These are phyloP conservation scores for Polyodon spathula DNA, from an alignment of 2,113 vertebrate species.

Conservation along the genomic window DNA sequence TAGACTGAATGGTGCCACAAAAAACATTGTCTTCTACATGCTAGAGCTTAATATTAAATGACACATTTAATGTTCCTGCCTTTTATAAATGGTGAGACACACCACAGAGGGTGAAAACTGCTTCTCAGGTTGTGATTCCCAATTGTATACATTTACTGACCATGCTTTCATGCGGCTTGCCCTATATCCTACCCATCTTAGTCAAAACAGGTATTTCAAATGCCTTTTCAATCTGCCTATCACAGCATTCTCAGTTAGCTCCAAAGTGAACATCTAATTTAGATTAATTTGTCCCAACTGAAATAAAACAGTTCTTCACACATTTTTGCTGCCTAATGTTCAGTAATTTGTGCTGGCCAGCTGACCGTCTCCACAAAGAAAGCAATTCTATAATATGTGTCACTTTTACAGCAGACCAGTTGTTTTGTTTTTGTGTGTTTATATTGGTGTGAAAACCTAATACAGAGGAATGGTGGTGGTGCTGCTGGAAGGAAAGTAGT, in stretches of 20 bases:
- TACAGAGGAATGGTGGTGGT: too few relatives aligned
- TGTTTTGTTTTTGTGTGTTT: constrained; percentile 4
- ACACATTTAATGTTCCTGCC: not conserved
- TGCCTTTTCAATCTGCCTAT: too few relatives aligned
- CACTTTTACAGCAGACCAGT: constrained; percentile 3
- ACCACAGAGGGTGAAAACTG: not conserved
- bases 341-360: constrained; percentile 2
- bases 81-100: not conserved
- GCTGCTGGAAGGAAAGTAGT: too few relatives aligned
- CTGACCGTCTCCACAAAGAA: constrained; percentile 15
- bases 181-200: too few relatives aligned
- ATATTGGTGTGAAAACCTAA: too few relatives aligned
- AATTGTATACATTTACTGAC: not conserved
- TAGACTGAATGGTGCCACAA: not conserved
- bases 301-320: constrained; percentile 3
- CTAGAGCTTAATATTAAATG: not conserved
- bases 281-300: not conserved
- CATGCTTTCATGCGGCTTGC: not conserved
- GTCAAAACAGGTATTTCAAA: too few relatives aligned
- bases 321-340: not conserved
- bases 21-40: not conserved
- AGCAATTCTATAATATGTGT: constrained; percentile 7
- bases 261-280: not conserved
- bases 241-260: not conserved
- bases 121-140: too few relatives aligned